A percentile compares a stretch with the other conserved stretches of the same genome.
Evolutionary conservation across 2,797 vertebrate genomes (phyloP).

Genomic region (Uromys caudimaculatus): DNA sequence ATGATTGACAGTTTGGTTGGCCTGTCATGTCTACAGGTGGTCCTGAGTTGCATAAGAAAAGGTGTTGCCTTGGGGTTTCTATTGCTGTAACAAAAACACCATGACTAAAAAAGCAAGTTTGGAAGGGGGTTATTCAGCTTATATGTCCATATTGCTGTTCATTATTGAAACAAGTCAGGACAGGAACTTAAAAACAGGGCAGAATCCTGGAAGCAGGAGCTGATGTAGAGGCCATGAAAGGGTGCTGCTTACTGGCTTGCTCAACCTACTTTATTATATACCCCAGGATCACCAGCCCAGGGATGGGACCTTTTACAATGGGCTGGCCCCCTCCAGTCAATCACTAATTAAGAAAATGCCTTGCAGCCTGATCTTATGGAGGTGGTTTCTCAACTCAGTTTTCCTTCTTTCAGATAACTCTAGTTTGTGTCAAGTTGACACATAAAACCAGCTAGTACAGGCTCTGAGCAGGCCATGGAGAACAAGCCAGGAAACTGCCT

Average conservation of each 20-base stretch:
- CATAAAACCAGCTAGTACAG: background rate
- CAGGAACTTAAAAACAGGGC: too few relatives aligned
- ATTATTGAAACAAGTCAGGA: background rate
- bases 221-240: background rate
- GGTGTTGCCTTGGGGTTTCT: too few relatives aligned
- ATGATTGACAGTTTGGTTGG: background rate
- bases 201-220: background rate
- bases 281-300: background rate
- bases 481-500: background rate
- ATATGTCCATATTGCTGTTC: background rate
- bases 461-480: background rate
- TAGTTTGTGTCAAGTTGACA: background rate
- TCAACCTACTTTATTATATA: background rate
- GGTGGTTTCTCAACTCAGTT: background rate
- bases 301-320: background rate
- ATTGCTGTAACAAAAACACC: too few relatives aligned
- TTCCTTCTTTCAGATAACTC: background rate
- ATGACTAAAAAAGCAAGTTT: too few relatives aligned
- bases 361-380: background rate
- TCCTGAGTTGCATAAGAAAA: background rate
- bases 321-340: background rate
- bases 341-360: background rate
- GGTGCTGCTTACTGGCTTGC: background rate
- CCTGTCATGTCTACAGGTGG: background rate
- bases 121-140: too few relatives aligned